These are phyloP conservation scores for Glaucomys volans DNA, from an alignment of 2,113 vertebrate genomes.

Conservation along the genomic window DNA sequence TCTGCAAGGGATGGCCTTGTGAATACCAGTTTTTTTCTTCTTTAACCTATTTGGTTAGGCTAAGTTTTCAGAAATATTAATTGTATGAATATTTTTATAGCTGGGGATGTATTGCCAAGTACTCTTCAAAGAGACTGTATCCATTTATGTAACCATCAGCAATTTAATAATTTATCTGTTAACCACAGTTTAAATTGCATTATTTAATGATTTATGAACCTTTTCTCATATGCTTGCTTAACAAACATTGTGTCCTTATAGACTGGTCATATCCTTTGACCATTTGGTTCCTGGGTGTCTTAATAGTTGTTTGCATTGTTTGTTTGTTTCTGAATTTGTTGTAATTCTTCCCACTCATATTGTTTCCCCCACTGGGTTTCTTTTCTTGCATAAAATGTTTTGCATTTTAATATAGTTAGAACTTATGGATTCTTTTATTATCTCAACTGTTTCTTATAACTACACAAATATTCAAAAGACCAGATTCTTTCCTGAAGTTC, in stretches of 20 bases:
- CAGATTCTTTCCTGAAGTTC: neutral
- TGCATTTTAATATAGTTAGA: conserved; percentile 4
- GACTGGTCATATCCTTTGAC: neutral
- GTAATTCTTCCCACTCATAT: neutral
- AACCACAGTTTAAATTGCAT: neutral
- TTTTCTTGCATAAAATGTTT: conserved; percentile 35
- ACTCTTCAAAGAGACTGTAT: conserved; percentile 27
- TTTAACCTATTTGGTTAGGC: conserved; percentile 29
- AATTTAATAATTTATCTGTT: neutral
- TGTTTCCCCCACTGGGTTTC: neutral
- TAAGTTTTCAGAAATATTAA: conserved; percentile 43
- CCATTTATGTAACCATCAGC: neutral
- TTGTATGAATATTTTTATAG: conserved; percentile 3
- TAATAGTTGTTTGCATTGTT: neutral
- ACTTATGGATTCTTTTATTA: neutral
- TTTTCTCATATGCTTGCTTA: neutral
- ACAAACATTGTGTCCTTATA: conserved; percentile 29
- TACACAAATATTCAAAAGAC: conserved; percentile 33
- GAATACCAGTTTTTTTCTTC: neutral
- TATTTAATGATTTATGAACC: conserved; percentile 30
- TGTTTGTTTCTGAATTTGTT: conserved; percentile 17
- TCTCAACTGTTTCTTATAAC: conserved; percentile 48
- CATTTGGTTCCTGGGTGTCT: neutral
- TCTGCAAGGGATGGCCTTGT: neutral
- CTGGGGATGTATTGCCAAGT: conserved; percentile 12